Percentiles rank a stretch among this genome's conserved stretches.
Evolutionary conservation across 2,888 invertebrate species (phyloP).

Genomic region (Panorpa germanica): DNA sequence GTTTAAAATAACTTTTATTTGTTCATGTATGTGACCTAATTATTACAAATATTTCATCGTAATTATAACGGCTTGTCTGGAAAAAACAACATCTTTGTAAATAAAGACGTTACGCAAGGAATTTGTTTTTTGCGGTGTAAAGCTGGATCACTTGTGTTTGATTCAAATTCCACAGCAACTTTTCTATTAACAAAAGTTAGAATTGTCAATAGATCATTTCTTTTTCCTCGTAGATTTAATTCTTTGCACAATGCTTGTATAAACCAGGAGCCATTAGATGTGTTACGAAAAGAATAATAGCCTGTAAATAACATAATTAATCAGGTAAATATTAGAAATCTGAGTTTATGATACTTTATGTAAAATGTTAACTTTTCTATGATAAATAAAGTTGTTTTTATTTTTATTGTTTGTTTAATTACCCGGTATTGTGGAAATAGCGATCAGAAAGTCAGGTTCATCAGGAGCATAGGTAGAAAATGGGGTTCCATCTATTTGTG

Average conservation of each 20-base stretch:
- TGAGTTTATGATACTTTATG: too few relatives aligned
- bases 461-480: conserved; percentile 58
- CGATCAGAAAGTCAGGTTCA: conserved; percentile 86
- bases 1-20: too few relatives aligned
- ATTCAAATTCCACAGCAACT: conserved; percentile 83
- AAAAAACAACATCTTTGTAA: conserved; percentile 66
- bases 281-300: conserved; percentile 88
- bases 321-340: too few relatives aligned
- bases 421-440: conserved; percentile 89
- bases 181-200: conserved; percentile 70
- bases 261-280: conserved; percentile 89
- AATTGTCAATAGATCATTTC: conserved; percentile 65
- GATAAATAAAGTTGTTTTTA: too few relatives aligned
- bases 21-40: too few relatives aligned
- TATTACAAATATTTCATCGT: too few relatives aligned
- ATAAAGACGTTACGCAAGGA: conserved; percentile 79
- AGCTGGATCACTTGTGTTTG: conserved; percentile 56
- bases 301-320: conserved; percentile 31
- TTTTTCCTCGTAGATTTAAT: conserved; percentile 48
- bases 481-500: conserved; percentile 26
- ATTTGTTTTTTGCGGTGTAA: conserved; percentile 90
- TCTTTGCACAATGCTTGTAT: conserved; percentile 81
- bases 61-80: conserved; percentile 24
- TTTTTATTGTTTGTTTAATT: too few relatives aligned
- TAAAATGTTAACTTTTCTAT: too few relatives aligned